Evolutionary conservation across 2,888 invertebrate genomes (phyloP).

Genomic region (Leucophora obtusa): DNA sequence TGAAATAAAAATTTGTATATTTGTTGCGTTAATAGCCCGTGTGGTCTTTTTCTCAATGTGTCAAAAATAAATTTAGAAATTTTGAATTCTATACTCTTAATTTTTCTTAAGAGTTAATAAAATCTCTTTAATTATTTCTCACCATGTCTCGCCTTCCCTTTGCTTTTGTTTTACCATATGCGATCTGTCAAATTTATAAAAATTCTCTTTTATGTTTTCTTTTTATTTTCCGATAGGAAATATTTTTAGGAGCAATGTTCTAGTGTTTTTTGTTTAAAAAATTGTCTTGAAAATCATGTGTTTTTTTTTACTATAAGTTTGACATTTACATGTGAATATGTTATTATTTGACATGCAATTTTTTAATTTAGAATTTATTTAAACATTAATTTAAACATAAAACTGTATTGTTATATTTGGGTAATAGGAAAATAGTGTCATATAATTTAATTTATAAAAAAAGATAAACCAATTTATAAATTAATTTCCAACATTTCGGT

Average conservation of each 20-base stretch:
- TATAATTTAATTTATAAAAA: too few relatives aligned
- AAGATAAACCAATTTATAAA: too few relatives aligned
- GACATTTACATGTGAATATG: constrained; percentile 22
- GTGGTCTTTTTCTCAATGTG: constrained; percentile 33
- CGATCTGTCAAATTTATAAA: not conserved
- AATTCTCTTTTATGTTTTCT: not conserved
- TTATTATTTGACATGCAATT: constrained; percentile 1
- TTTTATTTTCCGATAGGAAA: not conserved
- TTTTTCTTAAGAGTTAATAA: not conserved
- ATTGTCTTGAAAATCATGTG: not conserved
- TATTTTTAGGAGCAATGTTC: not conserved
- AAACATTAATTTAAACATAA: not conserved
- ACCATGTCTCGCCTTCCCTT: not conserved
- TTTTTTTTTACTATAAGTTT: constrained; percentile 4
- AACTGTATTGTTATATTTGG: too few relatives aligned
- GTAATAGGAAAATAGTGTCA: too few relatives aligned
- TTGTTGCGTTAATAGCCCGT: constrained; percentile 31
- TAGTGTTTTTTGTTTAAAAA: not conserved
- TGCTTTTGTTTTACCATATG: not conserved
- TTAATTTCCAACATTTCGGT: too few relatives aligned
- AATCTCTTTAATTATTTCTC: not conserved
- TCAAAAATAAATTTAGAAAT: constrained; percentile 16
- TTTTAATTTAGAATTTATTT: not conserved
- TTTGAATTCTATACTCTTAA: not conserved
- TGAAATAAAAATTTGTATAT: not conserved